Evolutionary conservation across 2,888 invertebrate genomes (phyloP), one percentile per base, ranked within the genome.

Genomic region (Drosophila formosana): DNA sequence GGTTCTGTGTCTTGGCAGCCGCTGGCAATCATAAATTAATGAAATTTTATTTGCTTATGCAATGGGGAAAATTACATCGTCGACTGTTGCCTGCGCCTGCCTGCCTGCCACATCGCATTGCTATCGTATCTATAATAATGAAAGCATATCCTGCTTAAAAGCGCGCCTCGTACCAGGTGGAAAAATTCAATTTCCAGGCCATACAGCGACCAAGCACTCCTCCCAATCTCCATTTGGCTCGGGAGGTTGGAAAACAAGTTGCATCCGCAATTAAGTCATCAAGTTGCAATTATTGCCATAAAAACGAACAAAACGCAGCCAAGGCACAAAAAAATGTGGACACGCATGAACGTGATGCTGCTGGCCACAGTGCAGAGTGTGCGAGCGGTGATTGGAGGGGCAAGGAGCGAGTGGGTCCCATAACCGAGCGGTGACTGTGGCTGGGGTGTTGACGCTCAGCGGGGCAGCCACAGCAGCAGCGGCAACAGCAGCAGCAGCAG

Each of bases 231-330:
- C 37, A 37, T 37, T 43, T 11, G 37, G 32, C 47, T 55, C 25
- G 39, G 89, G 53, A 84, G 67, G 88, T 81, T 89, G 89, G 85
- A 86, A 86, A 86, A 86, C 85, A 86, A 89, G 90, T 86, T 86
- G 90, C 86, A 90, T 86, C 86, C 86, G 86, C 86, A 86, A 86
- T 86, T 86, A 86, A 86, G 86, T 86, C 90, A 86, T 86, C 86
- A 86, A 86, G 79, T 86, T 86, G 86, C 86, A 86, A 86, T 86
- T 86, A 86, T 86, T 90, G 86, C 86, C 89, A 90, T 90, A 89
- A 86, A 86, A 86, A 84, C 89, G 83, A 89, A 84, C 89, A 89
- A 84, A 84, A 89, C 81, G 89, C 90, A 89, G 80, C 62, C 70
- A 62, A 55, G 45, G 46, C 37, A 53, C 28, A 62, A 76, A 86